phyloP scores from a whole-genome alignment of 30 jellyfish, hydroid and myxozoan genomes.

The Hydractinia echinata region DNA sequence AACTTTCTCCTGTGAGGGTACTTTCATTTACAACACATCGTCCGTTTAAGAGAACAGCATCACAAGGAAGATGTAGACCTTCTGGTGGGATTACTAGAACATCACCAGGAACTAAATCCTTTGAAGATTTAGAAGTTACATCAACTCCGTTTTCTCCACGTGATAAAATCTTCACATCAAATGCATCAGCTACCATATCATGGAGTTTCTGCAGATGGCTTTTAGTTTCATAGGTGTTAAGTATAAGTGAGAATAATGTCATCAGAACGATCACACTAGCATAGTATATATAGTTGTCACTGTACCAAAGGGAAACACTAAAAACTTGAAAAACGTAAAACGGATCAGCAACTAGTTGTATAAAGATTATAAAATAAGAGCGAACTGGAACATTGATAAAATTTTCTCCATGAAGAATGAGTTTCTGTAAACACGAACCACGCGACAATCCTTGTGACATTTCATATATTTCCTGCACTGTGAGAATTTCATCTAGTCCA shows the following conservation, averaged over 20 bases:
- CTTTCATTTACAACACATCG: slow-evolving; percentile 37
- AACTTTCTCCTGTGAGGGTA: slow-evolving; percentile 37
- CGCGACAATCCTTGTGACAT: slow-evolving; percentile 14
- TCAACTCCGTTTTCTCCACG: not conserved
- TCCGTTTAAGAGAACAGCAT: slow-evolving; percentile 34
- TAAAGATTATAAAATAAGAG: not conserved
- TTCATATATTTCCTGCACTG: not conserved
- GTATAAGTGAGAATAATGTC: slow-evolving; percentile 2
- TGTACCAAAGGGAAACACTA: slow-evolving; percentile 28
- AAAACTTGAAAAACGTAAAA: slow-evolving; percentile 28
- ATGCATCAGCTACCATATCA: not conserved
- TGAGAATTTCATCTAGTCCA: slow-evolving; percentile 15
- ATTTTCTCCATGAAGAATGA: slow-evolving; percentile 11
- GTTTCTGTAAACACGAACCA: not conserved
- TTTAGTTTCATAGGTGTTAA: not conserved
- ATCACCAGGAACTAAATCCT: slow-evolving; percentile 46
- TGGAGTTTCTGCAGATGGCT: slow-evolving; percentile 19
- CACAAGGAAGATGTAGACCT: slow-evolving; percentile 31
- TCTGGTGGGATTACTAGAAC: slow-evolving; percentile 24
- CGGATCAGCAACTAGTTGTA: slow-evolving; percentile 23
- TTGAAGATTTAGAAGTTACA: slow-evolving; percentile 20
- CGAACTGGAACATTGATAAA: slow-evolving; percentile 19
- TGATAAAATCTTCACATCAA: not conserved
- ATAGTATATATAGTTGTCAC: slow-evolving; percentile 15
- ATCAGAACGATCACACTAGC: slow-evolving; percentile 9